A percentile compares a stretch with the other conserved stretches of the same genome.
Evolutionary conservation across 2,797 vertebrate species (phyloP).

Genomic region (Falco columbarius): DNA sequence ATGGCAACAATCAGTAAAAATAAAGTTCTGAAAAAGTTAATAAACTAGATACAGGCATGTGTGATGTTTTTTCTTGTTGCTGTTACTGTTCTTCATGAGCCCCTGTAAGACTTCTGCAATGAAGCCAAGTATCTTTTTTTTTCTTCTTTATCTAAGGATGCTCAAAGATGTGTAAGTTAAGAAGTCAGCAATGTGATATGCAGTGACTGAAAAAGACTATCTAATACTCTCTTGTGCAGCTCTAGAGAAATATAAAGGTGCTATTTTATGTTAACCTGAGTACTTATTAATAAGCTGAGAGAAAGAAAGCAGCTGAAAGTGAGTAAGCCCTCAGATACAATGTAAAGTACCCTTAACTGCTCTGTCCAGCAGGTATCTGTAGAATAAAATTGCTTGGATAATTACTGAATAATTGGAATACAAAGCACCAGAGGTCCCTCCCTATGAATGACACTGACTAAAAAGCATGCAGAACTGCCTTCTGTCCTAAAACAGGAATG

Average conservation of each 20-base stretch:
- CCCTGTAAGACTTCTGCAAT: not conserved
- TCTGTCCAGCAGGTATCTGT: not conserved
- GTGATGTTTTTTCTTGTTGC: accelerated
- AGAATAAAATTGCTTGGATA: not conserved
- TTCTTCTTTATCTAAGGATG: not conserved
- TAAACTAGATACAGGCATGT: not conserved
- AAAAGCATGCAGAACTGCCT: not conserved
- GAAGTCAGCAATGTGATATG: not conserved
- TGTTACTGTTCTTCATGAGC: not conserved
- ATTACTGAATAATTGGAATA: not conserved
- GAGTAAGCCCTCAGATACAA: not conserved
- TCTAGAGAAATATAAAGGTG: not conserved
- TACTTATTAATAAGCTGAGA: not conserved
- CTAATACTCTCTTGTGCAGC: not conserved
- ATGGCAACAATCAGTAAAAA: not conserved
- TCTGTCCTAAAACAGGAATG: not conserved
- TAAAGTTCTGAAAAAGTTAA: not conserved
- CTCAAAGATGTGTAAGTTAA: not conserved
- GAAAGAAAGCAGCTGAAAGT: not conserved
- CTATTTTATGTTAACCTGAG: not conserved
- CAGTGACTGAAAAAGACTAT: not conserved
- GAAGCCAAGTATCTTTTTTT: not conserved
- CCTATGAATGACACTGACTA: not conserved
- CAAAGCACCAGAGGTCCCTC: not conserved
- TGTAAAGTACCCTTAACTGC: not conserved